Evolutionary conservation across 2,888 invertebrate species (phyloP).

Genomic region (Oxyscelio sp.): DNA sequence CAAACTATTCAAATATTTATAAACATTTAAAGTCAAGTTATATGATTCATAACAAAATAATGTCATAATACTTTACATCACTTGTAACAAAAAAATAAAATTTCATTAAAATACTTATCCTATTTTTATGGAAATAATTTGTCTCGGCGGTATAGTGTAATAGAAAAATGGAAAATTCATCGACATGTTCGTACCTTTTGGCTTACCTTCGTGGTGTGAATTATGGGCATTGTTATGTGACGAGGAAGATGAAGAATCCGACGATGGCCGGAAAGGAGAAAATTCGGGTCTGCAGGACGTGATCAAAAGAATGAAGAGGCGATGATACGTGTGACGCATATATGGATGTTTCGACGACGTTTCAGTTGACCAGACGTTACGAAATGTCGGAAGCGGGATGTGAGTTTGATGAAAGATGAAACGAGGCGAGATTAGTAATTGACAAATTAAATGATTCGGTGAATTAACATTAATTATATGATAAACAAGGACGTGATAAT

Average conservation of each 20-base stretch:
- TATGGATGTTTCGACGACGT: slow-evolving; percentile 73
- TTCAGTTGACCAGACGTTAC: slow-evolving; percentile 78
- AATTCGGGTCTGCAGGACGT: slow-evolving; percentile 88
- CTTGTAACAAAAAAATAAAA: too few species aligned
- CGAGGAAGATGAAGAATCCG: slow-evolving; percentile 84
- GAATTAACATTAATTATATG: slow-evolving; percentile 44
- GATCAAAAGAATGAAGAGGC: slow-evolving; percentile 77
- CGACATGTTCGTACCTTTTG: slow-evolving; percentile 78
- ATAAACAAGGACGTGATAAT: slow-evolving; percentile 23
- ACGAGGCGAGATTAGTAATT: slow-evolving; percentile 80
- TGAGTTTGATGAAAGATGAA: slow-evolving; percentile 86
- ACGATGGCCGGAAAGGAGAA: slow-evolving; percentile 89
- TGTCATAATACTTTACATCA: too few species aligned
- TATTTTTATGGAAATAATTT: slow-evolving; percentile 20
- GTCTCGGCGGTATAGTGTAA: slow-evolving; percentile 8
- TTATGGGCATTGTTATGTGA: slow-evolving; percentile 84
- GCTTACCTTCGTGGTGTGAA: slow-evolving; percentile 87
- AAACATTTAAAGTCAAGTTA: too few species aligned
- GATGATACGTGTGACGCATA: slow-evolving; percentile 75
- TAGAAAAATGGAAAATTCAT: slow-evolving; percentile 9
- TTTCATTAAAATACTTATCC: too few species aligned
- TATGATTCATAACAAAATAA: too few species aligned
- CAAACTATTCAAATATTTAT: too few species aligned
- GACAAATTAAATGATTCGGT: slow-evolving; percentile 17
- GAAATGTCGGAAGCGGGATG: slow-evolving; percentile 83